phyloP scores from a whole-genome alignment of 2,888 invertebrate genomes.

The Tetheella fluctuosa region DNA sequence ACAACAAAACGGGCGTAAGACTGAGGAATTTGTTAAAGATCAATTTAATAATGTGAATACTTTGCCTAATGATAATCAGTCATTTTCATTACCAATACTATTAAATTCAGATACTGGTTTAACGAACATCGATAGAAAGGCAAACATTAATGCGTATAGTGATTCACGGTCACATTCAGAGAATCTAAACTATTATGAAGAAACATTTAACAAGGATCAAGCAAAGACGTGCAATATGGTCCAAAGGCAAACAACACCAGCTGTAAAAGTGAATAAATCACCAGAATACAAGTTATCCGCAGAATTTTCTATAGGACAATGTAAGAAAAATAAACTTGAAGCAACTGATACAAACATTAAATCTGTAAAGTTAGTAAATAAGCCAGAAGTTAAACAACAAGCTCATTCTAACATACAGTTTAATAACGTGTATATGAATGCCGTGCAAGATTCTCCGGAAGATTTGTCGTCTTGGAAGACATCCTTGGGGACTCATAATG shows the following conservation, averaged over 20 bases:
- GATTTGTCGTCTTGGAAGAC: conserved; percentile 36
- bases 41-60: conserved; percentile 47
- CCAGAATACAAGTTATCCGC: conserved; percentile 21
- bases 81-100: conserved; percentile 41
- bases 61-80: conserved; percentile 36
- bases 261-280: not conserved
- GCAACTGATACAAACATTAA: not conserved
- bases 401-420: not conserved
- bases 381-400: conserved; percentile 4
- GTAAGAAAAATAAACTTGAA: conserved; percentile 30
- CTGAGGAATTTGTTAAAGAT: conserved; percentile 37
- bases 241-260: not conserved
- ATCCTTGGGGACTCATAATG: conserved; percentile 15
- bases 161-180: not conserved
- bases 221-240: not conserved
- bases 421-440: not conserved
- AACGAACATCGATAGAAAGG: conserved; percentile 15
- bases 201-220: conserved; percentile 12
- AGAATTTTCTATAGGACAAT: conserved; percentile 29
- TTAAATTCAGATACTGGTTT: conserved; percentile 18
- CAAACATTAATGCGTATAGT: not conserved
- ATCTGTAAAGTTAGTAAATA: not conserved
- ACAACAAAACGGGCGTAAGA: conserved; percentile 31
- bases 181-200: conserved; percentile 17
- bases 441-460: conserved; percentile 38